Percentiles rank a stretch among this genome's conserved stretches.
These are phyloP conservation scores for Hexactinellida sp. DNA, from an alignment of 37 sponge, comb jelly and placozoan species.

Conservation along the genomic window DNA sequence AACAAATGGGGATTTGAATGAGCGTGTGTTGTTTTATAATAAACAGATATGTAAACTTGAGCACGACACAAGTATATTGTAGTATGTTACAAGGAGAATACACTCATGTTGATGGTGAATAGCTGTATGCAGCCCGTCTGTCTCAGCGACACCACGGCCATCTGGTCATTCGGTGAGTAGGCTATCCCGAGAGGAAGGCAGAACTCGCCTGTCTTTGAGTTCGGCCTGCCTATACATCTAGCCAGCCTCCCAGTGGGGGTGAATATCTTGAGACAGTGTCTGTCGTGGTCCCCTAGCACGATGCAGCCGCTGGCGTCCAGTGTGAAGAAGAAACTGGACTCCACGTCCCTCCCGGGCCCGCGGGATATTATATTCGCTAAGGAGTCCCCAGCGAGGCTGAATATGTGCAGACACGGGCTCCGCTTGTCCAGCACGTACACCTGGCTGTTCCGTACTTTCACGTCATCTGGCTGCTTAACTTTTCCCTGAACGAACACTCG, in stretches of 20 bases:
- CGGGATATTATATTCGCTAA: not conserved
- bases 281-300: not conserved
- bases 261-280: not conserved
- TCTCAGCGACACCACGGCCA: not conserved
- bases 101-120: not conserved
- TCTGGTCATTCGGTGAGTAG: not conserved
- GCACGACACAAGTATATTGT: no score
- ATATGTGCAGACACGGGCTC: not conserved
- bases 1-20: no score
- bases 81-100: not conserved
- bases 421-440: not conserved
- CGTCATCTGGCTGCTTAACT: constrained; percentile 6
- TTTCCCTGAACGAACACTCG: not conserved
- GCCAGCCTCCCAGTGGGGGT: not conserved
- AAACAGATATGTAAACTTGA: no score
- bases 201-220: not conserved
- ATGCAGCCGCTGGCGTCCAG: not conserved
- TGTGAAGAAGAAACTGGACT: constrained; percentile 11
- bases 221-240: not conserved
- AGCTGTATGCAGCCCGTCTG: not conserved
- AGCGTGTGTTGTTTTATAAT: no score
- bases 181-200: not conserved
- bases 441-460: not conserved
- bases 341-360: not conserved
- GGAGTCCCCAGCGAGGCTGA: not conserved